Base-by-base conservation (phyloP, 2,113 vertebrate genomes). In the Dunckerocampus dactyliophorus region DNA sequence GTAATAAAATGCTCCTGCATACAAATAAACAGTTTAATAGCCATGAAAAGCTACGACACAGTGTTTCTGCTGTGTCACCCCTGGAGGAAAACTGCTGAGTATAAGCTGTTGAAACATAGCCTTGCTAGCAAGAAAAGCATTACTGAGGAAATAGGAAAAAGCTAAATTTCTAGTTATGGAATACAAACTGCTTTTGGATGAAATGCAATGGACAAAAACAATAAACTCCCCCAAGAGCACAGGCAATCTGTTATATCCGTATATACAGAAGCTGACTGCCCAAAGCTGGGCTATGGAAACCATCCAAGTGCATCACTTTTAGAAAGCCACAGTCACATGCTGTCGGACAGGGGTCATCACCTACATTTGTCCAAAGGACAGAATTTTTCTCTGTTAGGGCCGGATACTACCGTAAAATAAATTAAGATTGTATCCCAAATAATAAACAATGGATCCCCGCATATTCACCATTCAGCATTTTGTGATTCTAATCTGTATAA, bases 81-180 rank as follows among this genome's bases (percentile, higher is more conserved):
- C 71, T 34, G 22, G 28, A 63, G 65, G 56, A 70, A 81, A 75
- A 76, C 74, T 66, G 87, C 80, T 80, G 80, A 89, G 74, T 72
- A 81, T 75, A 77, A 83, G 59, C 54, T 74, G 72, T 79, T 77
- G 62, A 67, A 72, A 68, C 67, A 55, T 10, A 1, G 53, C 46
- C 2, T 28, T 10, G 48, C 58, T 63, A 22, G 4, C 37, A 22
- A 65, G 68, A 50, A 60, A 55, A 69, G 64, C 43, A 75, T 17
- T 3, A 1, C 57, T n/a, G 48, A 31, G 54, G 39, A 72, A 76
- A 67, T 74, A 76, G 63, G 67, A 55, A 74, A 71, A 67, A 56
- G 57, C 67, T 16, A 51, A 31, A 21, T 24, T 81, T 62, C 79
- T 73, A 56, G 63, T 43, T 76, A 78, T 19, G 63, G 62, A 80